These are phyloP conservation scores for Trisateles emortualis DNA, from an alignment of 2,888 invertebrate species.

Conservation along the genomic window DNA sequence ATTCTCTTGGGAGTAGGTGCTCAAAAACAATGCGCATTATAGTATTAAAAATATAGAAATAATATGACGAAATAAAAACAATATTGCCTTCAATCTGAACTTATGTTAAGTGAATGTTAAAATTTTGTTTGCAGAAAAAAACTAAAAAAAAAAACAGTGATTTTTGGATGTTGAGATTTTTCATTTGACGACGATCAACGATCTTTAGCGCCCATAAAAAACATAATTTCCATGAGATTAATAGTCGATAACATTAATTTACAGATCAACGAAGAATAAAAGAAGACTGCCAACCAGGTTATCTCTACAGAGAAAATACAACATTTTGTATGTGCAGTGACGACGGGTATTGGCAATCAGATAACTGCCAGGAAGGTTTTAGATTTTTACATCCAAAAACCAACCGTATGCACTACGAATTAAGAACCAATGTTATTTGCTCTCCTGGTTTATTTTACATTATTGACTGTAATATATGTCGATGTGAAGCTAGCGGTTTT, in stretches of 20 bases:
- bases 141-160: too few relatives aligned
- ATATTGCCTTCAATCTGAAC: too few relatives aligned
- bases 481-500: slow-evolving; percentile 47
- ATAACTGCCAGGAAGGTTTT: slow-evolving; percentile 54
- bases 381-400: slow-evolving; percentile 36
- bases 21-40: too few relatives aligned
- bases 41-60: too few relatives aligned
- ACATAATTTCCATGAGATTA: background rate
- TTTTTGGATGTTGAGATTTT: too few relatives aligned
- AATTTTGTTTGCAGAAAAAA: too few relatives aligned
- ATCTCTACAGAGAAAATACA: slow-evolving; percentile 52
- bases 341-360: slow-evolving; percentile 59
- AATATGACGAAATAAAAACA: too few relatives aligned
- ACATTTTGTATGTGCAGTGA: slow-evolving; percentile 58
- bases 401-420: slow-evolving; percentile 9
- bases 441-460: slow-evolving; percentile 51
- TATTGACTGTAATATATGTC: slow-evolving; percentile 66
- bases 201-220: too few relatives aligned
- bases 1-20: too few relatives aligned
- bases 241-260: slow-evolving; percentile 8
- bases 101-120: too few relatives aligned
- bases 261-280: slow-evolving; percentile 22
- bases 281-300: slow-evolving; percentile 48
- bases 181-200: too few relatives aligned
- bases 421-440: slow-evolving; percentile 55